Evolutionary conservation across 2,113 vertebrate species (phyloP), one percentile per base, ranked within the genome.

Genomic region (Hypomesus transpacificus): DNA sequence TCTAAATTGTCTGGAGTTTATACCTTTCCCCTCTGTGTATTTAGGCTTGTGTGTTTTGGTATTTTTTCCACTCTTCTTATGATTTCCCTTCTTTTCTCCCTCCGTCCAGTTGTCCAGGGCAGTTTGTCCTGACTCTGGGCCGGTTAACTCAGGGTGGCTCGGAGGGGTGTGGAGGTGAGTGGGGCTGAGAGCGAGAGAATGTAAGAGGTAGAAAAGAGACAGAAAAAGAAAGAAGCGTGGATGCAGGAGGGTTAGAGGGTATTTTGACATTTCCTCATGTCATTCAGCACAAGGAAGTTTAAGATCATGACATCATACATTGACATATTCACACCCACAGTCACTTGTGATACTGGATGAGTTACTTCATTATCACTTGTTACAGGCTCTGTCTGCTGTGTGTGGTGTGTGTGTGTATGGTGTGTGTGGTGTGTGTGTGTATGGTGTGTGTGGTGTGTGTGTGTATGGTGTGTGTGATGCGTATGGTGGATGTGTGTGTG

Each of bases 41-140:
- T 81, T 79, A 9, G 76, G 34, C 64, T 84, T 86, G 56, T 72
- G 20, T 5, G 53, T 21, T 80, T 85, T 85, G 24, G 69, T 78
- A 0, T 2, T 68, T 11, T 80, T 80, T 70, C 46, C 50, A 70
- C 80, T 87, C 66, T 71, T 91, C n/a, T 50, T 75, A 54, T 68
- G 69, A 66, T 82, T 87, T 61, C 73, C 77, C 18, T 21, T 46
- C 59, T 82, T 85, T 58, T 87, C 83, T 74, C 2, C 71, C 51
- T 80, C 73, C 13, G 9, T 51, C 39, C 73, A 54, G 79, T 81
- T 80, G 46, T 81, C 80, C 5, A 64, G 70, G 14, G 79, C 76
- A 31, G 66, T 60, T 50, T 60, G 14, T 0, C 22, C 46, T 18
- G 67, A 14, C 2, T 57, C 71, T 39, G 79, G 78, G 28, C 78